A percentile compares a stretch with the other conserved stretches of the same genome.
Evolutionary conservation across 2,797 vertebrate genomes (phyloP).

Genomic region (Callimico goeldii): DNA sequence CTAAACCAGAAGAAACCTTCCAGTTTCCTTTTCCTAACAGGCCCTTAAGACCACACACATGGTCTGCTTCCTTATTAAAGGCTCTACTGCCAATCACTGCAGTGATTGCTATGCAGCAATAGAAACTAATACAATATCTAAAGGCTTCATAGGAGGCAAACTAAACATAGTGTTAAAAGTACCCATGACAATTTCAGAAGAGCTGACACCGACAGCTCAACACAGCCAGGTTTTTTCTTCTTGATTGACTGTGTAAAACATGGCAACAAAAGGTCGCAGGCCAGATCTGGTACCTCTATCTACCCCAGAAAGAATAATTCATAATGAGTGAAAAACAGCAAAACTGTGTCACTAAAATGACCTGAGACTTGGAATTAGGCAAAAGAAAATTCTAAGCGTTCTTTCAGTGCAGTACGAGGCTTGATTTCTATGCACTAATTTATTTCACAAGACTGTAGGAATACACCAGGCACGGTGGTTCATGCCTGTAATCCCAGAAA

Average conservation of each 20-base stretch:
- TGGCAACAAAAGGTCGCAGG: not conserved
- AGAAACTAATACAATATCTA: not conserved
- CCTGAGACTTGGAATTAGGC: not conserved
- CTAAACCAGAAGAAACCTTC: not conserved
- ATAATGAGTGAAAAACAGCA: not conserved
- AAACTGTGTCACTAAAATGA: not conserved
- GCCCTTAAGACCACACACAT: not conserved
- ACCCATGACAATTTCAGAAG: not conserved
- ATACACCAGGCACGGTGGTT: not conserved
- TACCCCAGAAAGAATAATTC: not conserved
- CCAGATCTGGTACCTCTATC: not conserved
- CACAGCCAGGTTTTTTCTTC: not conserved
- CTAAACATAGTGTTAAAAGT: constrained; percentile 23
- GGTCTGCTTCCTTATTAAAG: not conserved
- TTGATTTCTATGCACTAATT: not conserved
- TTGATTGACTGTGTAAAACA: not conserved
- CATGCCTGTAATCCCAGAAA: not conserved
- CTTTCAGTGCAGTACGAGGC: not conserved
- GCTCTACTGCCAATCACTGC: not conserved
- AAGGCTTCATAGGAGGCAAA: not conserved
- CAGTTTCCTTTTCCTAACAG: not conserved
- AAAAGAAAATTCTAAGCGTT: not conserved
- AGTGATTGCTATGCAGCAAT: not conserved
- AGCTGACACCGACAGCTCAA: not conserved
- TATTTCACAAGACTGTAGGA: not conserved